Percentiles rank a stretch among this genome's conserved stretches.
Evolutionary conservation across 2,888 invertebrate genomes (phyloP).

Genomic region (Serrognathus titanus): DNA sequence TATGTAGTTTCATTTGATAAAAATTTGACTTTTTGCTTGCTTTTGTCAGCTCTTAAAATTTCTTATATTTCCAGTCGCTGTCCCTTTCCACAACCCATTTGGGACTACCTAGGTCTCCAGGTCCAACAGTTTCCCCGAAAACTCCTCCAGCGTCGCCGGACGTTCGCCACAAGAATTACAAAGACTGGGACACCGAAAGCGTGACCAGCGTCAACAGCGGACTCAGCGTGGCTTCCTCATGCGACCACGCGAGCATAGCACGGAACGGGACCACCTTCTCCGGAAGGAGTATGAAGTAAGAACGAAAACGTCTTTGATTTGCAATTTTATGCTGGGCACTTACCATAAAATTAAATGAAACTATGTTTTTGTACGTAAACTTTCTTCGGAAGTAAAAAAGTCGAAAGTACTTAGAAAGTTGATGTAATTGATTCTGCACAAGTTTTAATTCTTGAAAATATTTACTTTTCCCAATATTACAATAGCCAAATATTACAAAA

Average conservation of each 20-base stretch:
- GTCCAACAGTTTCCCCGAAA: conserved; percentile 32
- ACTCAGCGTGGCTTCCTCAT: conserved; percentile 73
- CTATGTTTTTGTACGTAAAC: too few relatives aligned
- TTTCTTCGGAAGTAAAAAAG: too few relatives aligned
- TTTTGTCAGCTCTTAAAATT: too few relatives aligned
- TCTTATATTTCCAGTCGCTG: conserved; percentile 37
- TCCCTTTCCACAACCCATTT: conserved; percentile 41
- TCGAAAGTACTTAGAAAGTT: too few relatives aligned
- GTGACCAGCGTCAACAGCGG: conserved; percentile 76
- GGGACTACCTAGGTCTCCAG: conserved; percentile 36
- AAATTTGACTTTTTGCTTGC: not conserved
- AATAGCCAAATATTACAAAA: too few relatives aligned
- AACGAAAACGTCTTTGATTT: conserved; percentile 1
- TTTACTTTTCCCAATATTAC: too few relatives aligned
- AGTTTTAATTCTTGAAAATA: too few relatives aligned
- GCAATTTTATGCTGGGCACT: too few relatives aligned
- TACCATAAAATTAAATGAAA: too few relatives aligned
- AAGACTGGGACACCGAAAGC: conserved; percentile 67
- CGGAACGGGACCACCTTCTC: conserved; percentile 60
- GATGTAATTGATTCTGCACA: too few relatives aligned
- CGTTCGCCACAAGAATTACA: conserved; percentile 22
- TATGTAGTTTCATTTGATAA: too few relatives aligned
- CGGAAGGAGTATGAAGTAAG: conserved; percentile 49
- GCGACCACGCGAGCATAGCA: conserved; percentile 80
- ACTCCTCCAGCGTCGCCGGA: conserved; percentile 39